Evolutionary conservation across 2,888 invertebrate genomes (phyloP).

Genomic region (Andrena trimmerana): DNA sequence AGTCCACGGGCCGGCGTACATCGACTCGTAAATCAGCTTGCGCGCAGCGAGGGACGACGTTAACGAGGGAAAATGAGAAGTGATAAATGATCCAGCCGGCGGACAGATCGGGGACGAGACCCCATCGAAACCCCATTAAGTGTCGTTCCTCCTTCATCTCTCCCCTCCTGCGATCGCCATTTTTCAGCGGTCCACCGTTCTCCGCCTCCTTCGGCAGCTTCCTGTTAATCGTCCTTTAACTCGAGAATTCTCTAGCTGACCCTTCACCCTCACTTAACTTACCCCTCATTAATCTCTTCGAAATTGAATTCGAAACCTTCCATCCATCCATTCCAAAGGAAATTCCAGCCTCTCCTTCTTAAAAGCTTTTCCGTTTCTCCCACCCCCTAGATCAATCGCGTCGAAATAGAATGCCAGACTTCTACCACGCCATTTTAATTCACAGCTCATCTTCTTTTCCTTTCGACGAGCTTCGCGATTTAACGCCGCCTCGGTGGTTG

Average conservation of each 20-base stretch:
- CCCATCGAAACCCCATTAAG: constrained; percentile 67
- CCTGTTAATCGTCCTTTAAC: constrained; percentile 39
- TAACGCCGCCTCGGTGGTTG: too few species aligned
- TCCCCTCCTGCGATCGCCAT: constrained; percentile 22
- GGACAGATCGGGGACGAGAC: constrained; percentile 64
- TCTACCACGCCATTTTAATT: too few species aligned
- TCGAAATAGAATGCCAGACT: neutral
- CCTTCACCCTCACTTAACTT: neutral
- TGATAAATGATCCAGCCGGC: constrained; percentile 62
- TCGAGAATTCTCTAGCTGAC: neutral
- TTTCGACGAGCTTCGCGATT: neutral
- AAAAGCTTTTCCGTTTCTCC: too few species aligned
- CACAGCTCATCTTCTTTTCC: too few species aligned
- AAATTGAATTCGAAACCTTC: neutral
- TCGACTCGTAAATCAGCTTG: constrained; percentile 63
- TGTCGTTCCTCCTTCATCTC: constrained; percentile 38
- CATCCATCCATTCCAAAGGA: too few species aligned
- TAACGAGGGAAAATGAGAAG: constrained; percentile 71
- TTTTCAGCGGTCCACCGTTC: constrained; percentile 40
- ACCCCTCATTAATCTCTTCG: neutral
- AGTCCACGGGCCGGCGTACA: constrained; percentile 31
- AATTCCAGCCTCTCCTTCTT: too few species aligned
- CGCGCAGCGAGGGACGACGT: constrained; percentile 46
- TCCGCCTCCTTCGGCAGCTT: neutral
- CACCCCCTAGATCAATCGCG: neutral